Evolutionary conservation across 2,888 invertebrate species (phyloP), one percentile per base, ranked within the genome.

Genomic region (Lasioglossum oenotherae): DNA sequence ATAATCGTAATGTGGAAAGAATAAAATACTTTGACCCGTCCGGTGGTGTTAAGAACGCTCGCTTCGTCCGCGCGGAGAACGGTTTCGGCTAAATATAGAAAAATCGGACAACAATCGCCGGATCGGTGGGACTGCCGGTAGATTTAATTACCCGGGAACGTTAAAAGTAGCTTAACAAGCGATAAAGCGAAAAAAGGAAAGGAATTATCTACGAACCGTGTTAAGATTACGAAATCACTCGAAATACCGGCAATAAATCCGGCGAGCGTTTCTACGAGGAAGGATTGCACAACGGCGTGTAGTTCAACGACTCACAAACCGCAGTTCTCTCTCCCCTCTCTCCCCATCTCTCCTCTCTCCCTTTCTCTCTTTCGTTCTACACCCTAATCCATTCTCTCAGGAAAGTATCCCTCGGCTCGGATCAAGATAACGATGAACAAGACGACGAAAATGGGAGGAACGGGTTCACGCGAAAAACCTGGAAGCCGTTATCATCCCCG

Each of bases 381-480:
- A 78, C 73, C 84, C 84, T 83, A 74, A 84, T 82, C 74, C 74
- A 78, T 84, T 84, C 82, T 81, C 81, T 72, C 60, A 31, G 74
- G 83, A 83, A 77, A 77, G 83, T 84, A 84, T 80, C 76, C 85
- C 85, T 74, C 60, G 64, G 49, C 78, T 35, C 72, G 81, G 78
- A 85, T 84, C 84, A 67, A 84, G 84, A 85, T 85, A 84, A 80
- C 84, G 80, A 60, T 49, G 74, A 80, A 84, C 85, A 85, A 80
- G 84, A 80, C 79, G 80, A 85, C 85, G 85, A 85, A 85, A 85
- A 84, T 85, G 85, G 73, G 84, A 85, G 88, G 85, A 81, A 78
- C 86, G 78, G 76, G 84, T 87, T 88, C 85, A 82, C 87, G 90
- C 78, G 86, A 89, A 89, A 87, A 87, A 84, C 78, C 81, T 84